Conservation (phyloP, 2,113 vertebrate genomes). For the Perca flavescens region DNA sequence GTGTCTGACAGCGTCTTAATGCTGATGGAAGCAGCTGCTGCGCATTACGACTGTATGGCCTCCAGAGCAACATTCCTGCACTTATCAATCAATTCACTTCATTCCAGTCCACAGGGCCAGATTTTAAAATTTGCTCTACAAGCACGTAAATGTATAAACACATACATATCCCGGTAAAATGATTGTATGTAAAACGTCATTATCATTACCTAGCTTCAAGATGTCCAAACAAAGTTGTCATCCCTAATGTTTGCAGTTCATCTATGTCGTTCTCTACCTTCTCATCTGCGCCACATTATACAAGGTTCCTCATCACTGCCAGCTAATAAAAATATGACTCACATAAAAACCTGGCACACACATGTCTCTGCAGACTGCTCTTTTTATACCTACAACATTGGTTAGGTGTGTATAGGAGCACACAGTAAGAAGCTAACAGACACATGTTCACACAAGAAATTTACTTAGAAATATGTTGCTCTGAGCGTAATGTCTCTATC, state of each 20-base stretch:
- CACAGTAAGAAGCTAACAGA: neutral
- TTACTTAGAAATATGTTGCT: neutral
- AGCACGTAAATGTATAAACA: neutral
- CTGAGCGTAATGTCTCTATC: neutral
- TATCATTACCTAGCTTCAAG: neutral
- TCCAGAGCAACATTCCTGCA: neutral
- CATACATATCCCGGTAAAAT: no score
- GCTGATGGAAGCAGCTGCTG: conserved; percentile 22
- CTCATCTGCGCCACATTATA: neutral
- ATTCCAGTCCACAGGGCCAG: neutral
- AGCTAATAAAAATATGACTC: neutral
- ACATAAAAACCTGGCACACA: neutral
- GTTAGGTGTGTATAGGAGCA: neutral
- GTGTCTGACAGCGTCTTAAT: neutral
- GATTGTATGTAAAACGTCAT: neutral
- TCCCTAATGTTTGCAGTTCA: neutral
- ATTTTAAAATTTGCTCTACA: neutral
- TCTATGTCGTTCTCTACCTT: neutral
- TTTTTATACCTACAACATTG: neutral
- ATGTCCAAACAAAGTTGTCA: no score
- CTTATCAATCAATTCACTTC: neutral
- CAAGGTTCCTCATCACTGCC: neutral
- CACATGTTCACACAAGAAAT: neutral
- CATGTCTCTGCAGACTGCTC: neutral
- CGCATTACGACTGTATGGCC: neutral